Evolutionary conservation across 1,140 invertebrate genomes (phyloP).

Genomic region (Drosophila ambigua): DNA sequence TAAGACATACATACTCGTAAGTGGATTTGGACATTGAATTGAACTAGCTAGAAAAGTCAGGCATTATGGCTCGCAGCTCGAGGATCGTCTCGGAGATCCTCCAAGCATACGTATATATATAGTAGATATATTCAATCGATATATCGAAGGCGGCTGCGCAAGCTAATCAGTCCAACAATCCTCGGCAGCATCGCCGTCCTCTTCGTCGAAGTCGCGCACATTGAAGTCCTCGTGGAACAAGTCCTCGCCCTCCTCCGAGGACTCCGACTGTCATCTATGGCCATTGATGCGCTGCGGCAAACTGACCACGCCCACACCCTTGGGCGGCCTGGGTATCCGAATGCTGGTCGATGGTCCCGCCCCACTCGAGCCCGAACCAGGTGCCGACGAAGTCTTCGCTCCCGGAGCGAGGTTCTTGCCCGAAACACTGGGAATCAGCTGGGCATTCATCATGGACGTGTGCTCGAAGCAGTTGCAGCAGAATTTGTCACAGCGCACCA

Average conservation of each 20-base stretch:
- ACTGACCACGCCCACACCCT: constrained; percentile 60
- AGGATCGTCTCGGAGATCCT: constrained; percentile 13
- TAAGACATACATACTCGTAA: constrained; percentile 5
- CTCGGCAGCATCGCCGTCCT: constrained; percentile 57
- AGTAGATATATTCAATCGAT: constrained; percentile 21
- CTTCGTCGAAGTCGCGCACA: constrained; percentile 73
- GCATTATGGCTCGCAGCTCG: constrained; percentile 37
- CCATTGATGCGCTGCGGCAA: constrained; percentile 69
- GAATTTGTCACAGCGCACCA: constrained; percentile 77
- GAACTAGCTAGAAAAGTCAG: constrained; percentile 51
- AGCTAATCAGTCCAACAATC: constrained; percentile 80
- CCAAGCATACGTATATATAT: constrained; percentile 34
- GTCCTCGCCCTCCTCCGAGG: constrained; percentile 80
- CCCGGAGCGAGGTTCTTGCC: constrained; percentile 47
- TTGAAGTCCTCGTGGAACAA: constrained; percentile 81
- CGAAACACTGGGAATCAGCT: constrained; percentile 77
- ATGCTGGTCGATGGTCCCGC: constrained; percentile 68
- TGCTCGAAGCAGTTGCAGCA: constrained; percentile 82
- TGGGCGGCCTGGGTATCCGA: constrained; percentile 76
- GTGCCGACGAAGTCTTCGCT: background rate
- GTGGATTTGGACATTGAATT: constrained; percentile 38
- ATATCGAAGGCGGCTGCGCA: constrained; percentile 3
- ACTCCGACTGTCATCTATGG: constrained; percentile 82
- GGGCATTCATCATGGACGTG: constrained; percentile 66
- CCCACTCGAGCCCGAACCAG: constrained; percentile 1